Percentiles rank a stretch among this genome's conserved stretches.
Evolutionary conservation across 2,888 invertebrate species (phyloP).

Genomic region (Eupithecia tripunctaria): DNA sequence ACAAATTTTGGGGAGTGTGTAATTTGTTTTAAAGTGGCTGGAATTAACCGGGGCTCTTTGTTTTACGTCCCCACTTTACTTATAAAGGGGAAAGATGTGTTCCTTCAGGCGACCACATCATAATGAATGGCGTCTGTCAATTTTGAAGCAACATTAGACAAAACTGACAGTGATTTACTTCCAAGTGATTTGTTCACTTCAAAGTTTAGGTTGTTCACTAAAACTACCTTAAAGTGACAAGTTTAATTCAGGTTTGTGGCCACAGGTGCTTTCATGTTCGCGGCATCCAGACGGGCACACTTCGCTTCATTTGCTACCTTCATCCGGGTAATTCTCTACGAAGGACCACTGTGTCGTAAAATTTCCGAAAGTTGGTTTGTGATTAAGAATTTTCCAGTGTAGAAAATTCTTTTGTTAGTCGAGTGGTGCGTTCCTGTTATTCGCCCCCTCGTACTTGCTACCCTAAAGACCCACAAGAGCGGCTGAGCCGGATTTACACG

Average conservation of each 20-base stretch:
- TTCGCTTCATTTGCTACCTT: constrained; percentile 27
- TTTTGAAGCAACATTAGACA: neutral
- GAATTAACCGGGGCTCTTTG: constrained; percentile 29
- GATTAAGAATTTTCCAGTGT: constrained; percentile 64
- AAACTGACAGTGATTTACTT: neutral
- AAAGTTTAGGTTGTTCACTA: neutral
- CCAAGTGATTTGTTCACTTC: neutral
- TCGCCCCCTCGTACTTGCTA: constrained; percentile 55
- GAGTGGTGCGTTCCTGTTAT: constrained; percentile 63
- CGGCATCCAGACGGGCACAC: constrained; percentile 16
- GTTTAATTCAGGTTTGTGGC: constrained; percentile 50
- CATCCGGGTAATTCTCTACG: constrained; percentile 45
- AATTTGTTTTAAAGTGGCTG: constrained; percentile 42
- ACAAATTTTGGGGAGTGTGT: constrained; percentile 31
- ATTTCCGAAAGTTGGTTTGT: constrained; percentile 50
- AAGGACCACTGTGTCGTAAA: constrained; percentile 48
- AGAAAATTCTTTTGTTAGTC: constrained; percentile 68
- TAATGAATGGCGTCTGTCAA: neutral
- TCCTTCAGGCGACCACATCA: neutral
- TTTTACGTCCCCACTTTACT: constrained; percentile 14
- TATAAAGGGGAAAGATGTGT: neutral
- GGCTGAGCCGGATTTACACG: constrained; percentile 71
- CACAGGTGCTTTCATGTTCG: constrained; percentile 51
- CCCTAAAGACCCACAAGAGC: constrained; percentile 62
- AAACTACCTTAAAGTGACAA: constrained; percentile 31